Base-by-base conservation (phyloP, 2,113 vertebrate species). In the Prunella fulvescens region DNA sequence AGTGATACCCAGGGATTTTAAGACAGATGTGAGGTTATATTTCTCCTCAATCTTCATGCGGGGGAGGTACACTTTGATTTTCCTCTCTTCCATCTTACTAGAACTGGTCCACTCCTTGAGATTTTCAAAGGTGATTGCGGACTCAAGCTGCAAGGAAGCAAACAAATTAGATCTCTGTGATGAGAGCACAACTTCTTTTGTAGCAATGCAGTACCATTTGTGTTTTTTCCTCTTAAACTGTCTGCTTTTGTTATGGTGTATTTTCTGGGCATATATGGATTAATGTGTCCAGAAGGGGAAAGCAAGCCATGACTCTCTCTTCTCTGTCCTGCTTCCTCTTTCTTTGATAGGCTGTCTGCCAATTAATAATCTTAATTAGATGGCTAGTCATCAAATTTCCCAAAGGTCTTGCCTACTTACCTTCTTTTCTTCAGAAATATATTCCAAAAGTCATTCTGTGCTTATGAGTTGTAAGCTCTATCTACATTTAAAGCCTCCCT, bases 21-120 rank as follows among this genome's bases (percentile, higher is more conserved):
- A 79, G 56, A 95, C 47, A 77, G 92, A 85, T 45, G 92, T 93
- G 37, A 97, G 90, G 24, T 96, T 97, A 1, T 97, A 96, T 86
- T 81, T 96, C 50, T 95, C 94, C 28, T 90, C 90, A 3, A 95
- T 83, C 76, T 77, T 96, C 82, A 96, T 90, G 54, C 54, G 96
- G 3, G 96, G 96, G 2, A 97, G 16, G 13, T 77, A 97, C 19
- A 97, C 88, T 88, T 86, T 94, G 3, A 88, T 42, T 56, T 72
- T 94, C 64, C 2, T 94, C 69, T 96, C 91, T 90, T 94, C 91
- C 90, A 86, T 89, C 4, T 33, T 14, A 10, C 4, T 80, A 35
- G 93, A 35, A 26, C 58, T 86, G 66, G 60, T 94, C 96, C 96
- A 97, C 23, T 95, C 88, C 12, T 11, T 60, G 26, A 97, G 86